Conservation (phyloP, 2,888 invertebrate genomes). For the Anthrax anthrax region DNA sequence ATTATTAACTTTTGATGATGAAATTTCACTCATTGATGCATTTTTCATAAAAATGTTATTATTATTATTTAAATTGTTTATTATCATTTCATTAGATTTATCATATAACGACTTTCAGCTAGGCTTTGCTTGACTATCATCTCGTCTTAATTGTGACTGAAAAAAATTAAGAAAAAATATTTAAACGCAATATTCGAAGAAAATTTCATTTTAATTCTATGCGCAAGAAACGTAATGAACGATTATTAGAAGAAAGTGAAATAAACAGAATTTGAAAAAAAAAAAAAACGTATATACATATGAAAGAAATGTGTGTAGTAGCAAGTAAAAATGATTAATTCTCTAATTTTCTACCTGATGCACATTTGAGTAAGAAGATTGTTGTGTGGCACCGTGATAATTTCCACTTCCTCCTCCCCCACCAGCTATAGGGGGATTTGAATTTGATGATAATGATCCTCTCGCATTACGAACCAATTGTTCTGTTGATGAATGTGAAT, state of each 20-base stretch:
- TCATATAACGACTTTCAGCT: slow-evolving; percentile 32
- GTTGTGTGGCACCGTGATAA: slow-evolving; percentile 15
- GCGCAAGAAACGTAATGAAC: neutral
- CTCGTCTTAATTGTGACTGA: slow-evolving; percentile 33
- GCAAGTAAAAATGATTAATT: neutral
- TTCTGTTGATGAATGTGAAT: slow-evolving; percentile 3
- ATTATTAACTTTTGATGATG: slow-evolving; percentile 4
- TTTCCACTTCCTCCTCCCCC: slow-evolving; percentile 18
- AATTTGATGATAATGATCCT: slow-evolving; percentile 2
- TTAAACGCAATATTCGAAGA: neutral
- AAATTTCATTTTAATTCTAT: neutral
- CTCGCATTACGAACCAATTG: slow-evolving; percentile 4
- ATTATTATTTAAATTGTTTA: neutral
- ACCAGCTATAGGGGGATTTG: slow-evolving; percentile 8
- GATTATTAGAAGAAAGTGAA: neutral
- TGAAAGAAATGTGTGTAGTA: slow-evolving; percentile 9
- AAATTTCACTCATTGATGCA: neutral
- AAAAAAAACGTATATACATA: neutral
- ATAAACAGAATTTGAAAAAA: neutral
- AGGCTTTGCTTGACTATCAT: slow-evolving; percentile 33
- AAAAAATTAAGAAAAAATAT: slow-evolving; percentile 3
- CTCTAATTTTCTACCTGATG: slow-evolving; percentile 25
- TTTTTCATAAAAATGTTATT: neutral
- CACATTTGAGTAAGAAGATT: slow-evolving; percentile 21
- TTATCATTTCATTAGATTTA: neutral